Conservation (phyloP, 2,797 vertebrate genomes). For the Tenualosa thibaudeaui region DNA sequence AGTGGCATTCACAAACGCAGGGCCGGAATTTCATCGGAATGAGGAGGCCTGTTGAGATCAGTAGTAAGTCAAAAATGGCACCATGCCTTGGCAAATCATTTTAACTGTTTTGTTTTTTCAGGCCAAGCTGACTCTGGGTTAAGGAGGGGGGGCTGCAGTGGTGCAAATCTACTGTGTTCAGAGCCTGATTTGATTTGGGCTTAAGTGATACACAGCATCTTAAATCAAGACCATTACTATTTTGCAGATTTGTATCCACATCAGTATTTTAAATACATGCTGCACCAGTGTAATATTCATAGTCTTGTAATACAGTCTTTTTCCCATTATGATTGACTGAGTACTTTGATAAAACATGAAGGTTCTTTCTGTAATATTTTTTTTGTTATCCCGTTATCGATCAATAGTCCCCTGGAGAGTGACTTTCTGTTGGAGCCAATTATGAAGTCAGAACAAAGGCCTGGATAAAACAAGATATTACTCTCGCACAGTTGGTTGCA, state of each 20-base stretch:
- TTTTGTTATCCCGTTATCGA: conserved; percentile 59
- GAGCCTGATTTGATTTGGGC: conserved; percentile 40
- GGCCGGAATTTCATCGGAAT: neutral
- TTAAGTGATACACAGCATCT: conserved; percentile 36
- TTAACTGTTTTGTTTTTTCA: neutral
- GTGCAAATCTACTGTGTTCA: neutral
- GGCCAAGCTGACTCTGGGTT: neutral
- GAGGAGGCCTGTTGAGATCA: conserved; percentile 34
- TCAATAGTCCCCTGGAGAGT: conserved; percentile 52
- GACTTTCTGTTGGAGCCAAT: conserved; percentile 60
- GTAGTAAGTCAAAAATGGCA: conserved; percentile 35
- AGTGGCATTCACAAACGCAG: conserved; percentile 9
- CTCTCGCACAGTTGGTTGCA: conserved; percentile 53
- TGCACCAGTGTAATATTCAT: conserved; percentile 35
- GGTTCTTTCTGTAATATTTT: conserved; percentile 61
- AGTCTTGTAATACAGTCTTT: conserved; percentile 38
- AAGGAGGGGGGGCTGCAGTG: neutral
- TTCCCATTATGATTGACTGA: conserved; percentile 53
- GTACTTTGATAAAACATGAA: conserved; percentile 65
- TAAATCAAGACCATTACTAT: neutral
- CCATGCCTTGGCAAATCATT: conserved; percentile 18
- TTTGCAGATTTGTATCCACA: neutral
- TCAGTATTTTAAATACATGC: conserved; percentile 23
- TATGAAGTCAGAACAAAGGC: conserved; percentile 60
- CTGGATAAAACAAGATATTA: conserved; percentile 63